A percentile compares a stretch with the other conserved stretches of the same genome.
phyloP scores from a whole-genome alignment of 2,113 vertebrate species.

The Ammodytes marinus region DNA sequence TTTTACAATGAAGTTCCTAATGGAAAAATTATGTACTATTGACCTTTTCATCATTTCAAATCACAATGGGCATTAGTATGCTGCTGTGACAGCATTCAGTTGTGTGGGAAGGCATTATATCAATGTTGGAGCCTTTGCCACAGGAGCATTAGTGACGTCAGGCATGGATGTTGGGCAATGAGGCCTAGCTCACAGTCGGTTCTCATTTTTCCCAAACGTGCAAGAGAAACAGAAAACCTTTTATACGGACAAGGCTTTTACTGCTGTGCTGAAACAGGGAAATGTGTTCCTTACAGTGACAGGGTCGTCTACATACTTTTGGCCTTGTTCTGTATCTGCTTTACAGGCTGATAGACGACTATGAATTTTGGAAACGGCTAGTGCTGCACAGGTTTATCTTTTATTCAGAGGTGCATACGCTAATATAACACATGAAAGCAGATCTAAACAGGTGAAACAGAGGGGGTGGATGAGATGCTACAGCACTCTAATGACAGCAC shows the following conservation, averaged over 20 bases:
- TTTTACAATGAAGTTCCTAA: no score
- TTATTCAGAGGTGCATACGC: constrained; percentile 2
- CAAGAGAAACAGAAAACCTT: not conserved
- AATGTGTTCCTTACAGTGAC: not conserved
- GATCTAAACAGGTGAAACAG: not conserved
- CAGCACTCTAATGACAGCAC: not conserved
- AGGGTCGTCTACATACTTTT: not conserved
- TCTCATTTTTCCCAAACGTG: not conserved
- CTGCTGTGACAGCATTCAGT: not conserved
- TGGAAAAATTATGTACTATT: not conserved
- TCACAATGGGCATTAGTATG: not conserved
- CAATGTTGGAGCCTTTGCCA: not conserved
- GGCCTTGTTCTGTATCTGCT: not conserved
- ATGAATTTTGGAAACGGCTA: not conserved
- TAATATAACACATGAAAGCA: not conserved
- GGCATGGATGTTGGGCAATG: not conserved
- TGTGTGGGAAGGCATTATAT: not conserved
- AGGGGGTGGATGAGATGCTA: not conserved
- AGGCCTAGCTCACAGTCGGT: not conserved
- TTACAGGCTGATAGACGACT: not conserved
- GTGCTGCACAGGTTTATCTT: not conserved
- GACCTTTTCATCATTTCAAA: not conserved
- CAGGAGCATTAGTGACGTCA: not conserved
- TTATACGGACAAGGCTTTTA: not conserved
- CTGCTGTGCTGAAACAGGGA: not conserved